A percentile compares a stretch with the other conserved stretches of the same genome.
Evolutionary conservation across 2,113 vertebrate genomes (phyloP).

Genomic region (Eurystomus gularis): DNA sequence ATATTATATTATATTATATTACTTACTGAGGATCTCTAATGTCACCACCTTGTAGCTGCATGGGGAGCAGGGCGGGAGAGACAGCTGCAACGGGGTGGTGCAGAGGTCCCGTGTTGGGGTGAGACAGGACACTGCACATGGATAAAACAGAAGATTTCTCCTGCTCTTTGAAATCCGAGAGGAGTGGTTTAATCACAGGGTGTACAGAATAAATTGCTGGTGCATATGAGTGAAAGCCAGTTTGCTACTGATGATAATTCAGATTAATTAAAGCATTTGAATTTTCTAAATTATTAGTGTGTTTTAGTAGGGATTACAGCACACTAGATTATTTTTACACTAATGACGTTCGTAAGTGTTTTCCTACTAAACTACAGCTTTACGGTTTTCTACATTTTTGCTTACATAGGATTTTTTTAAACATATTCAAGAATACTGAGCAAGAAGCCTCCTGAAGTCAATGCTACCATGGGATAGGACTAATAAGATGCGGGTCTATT

Average conservation of each 20-base stretch:
- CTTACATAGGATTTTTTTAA: neutral
- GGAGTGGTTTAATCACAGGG: neutral
- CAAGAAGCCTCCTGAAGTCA: neutral
- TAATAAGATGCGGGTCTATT: neutral
- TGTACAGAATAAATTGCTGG: neutral
- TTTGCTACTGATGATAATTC: neutral
- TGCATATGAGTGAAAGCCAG: neutral
- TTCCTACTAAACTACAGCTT: neutral
- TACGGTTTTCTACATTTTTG: neutral
- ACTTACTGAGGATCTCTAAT: too few species aligned
- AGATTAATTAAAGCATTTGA: neutral
- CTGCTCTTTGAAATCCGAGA: neutral
- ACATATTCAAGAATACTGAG: neutral
- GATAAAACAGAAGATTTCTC: neutral
- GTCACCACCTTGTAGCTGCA: fast-evolving
- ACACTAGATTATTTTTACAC: neutral
- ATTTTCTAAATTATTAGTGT: neutral
- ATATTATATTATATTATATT: too few species aligned
- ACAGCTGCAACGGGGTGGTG: too few species aligned
- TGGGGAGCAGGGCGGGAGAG: too few species aligned
- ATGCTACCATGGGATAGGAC: neutral
- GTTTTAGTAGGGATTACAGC: neutral
- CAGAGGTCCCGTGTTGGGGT: fast-evolving
- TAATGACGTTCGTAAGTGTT: neutral
- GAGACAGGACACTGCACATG: neutral